Conservation (phyloP, 2,888 invertebrate species). For the Zaprionus lineosus region DNA sequence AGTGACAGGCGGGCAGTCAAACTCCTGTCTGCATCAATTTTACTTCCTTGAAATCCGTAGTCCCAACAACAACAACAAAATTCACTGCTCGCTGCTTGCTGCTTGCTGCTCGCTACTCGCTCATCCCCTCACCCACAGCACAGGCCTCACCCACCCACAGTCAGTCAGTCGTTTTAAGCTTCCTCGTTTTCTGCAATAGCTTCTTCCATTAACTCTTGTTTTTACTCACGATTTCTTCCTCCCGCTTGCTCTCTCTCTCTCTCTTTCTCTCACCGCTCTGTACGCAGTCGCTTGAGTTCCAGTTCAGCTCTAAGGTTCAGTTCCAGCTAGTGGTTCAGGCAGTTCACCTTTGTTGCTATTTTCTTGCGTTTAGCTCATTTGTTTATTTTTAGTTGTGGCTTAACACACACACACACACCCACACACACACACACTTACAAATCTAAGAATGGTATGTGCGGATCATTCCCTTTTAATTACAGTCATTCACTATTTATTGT, state of each 20-base stretch:
- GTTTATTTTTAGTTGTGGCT: constrained; percentile 69
- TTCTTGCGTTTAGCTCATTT: constrained; percentile 60
- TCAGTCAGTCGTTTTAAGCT: too few species aligned
- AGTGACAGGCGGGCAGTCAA: constrained; percentile 61
- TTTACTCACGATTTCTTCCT: too few species aligned
- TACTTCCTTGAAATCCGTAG: constrained; percentile 76
- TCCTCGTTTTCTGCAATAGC: too few species aligned
- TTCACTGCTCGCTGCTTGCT: constrained; percentile 21
- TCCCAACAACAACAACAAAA: constrained; percentile 39
- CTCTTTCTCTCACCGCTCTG: too few species aligned
- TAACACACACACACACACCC: constrained; percentile 14
- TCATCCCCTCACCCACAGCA: background rate
- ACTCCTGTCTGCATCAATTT: constrained; percentile 76
- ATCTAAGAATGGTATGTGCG: constrained; percentile 13
- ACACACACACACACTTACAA: constrained; percentile 1
- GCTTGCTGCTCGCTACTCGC: constrained; percentile 15
- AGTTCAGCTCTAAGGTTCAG: constrained; percentile 16
- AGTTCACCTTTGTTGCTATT: constrained; percentile 3
- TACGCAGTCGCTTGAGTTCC: constrained; percentile 56
- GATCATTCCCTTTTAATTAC: constrained; percentile 65
- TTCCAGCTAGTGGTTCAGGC: constrained; percentile 12
- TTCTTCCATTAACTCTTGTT: too few species aligned
- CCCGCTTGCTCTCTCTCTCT: constrained; percentile 6
- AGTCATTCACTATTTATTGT: constrained; percentile 53
- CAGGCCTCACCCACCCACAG: too few species aligned